Evolutionary conservation across 2,113 vertebrate species (phyloP).

Genomic region (Rhizomys pruinosus): DNA sequence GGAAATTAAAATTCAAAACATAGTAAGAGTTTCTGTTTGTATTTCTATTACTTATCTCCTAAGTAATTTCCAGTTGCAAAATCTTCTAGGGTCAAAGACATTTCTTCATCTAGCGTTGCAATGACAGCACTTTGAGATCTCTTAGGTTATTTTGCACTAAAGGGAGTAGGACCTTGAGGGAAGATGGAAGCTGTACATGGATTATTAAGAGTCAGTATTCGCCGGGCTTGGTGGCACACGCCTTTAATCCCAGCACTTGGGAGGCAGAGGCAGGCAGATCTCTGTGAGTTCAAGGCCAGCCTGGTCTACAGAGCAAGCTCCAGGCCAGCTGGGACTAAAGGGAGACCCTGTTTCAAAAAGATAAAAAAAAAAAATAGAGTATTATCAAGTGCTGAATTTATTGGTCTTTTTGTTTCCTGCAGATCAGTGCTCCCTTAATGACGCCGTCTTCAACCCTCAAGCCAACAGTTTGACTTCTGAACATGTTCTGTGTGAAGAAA

Average conservation of each 20-base stretch:
- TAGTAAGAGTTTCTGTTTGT: not conserved
- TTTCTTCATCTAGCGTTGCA: not conserved
- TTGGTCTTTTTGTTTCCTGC: not conserved
- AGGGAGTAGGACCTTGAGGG: not conserved
- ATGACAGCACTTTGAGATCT: not conserved
- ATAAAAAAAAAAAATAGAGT: no score
- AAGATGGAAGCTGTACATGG: not conserved
- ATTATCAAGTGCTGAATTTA: not conserved
- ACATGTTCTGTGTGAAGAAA: not conserved
- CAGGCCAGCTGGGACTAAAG: no score
- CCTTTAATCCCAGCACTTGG: no score
- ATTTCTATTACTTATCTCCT: not conserved
- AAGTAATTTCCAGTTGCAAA: not conserved
- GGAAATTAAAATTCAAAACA: constrained; percentile 12
- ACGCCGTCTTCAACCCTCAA: not conserved
- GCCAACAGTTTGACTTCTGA: not conserved
- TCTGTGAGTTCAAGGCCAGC: no score
- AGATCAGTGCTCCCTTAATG: not conserved
- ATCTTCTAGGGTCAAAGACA: not conserved
- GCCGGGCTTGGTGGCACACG: no score
- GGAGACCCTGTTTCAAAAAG: no score
- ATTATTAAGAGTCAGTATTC: not conserved
- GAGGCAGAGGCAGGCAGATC: no score
- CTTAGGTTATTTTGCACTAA: not conserved
- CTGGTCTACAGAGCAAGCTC: no score